Percentiles rank a stretch among this genome's conserved stretches.
These are phyloP conservation scores for Capitella teleta DNA, from an alignment of 1,140 invertebrate species.

Conservation along the genomic window DNA sequence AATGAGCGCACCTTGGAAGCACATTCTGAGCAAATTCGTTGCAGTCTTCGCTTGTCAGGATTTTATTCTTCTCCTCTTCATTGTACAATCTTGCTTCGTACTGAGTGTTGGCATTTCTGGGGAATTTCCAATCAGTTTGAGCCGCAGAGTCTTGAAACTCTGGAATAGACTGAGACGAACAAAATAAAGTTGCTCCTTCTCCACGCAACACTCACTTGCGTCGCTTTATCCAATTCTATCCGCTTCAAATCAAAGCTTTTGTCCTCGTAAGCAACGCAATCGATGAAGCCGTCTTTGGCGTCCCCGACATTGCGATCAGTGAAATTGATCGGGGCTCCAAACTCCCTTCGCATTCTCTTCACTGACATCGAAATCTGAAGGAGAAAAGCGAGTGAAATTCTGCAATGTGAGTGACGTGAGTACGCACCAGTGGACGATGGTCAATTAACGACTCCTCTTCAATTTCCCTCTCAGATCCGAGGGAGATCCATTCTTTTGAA, in stretches of 20 bases:
- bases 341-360: conserved; percentile 27
- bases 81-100: conserved; percentile 33
- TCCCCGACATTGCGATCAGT: conserved; percentile 29
- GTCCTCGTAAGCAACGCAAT: conserved; percentile 33
- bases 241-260: conserved; percentile 29
- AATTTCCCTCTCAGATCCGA: conserved; percentile 40
- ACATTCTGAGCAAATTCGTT: conserved; percentile 23
- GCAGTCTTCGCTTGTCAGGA: conserved; percentile 19
- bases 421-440: conserved; percentile 15
- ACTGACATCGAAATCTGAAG: conserved; percentile 32
- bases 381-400: too few species aligned
- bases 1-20: conserved; percentile 23
- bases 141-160: conserved; percentile 18
- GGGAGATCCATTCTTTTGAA: conserved; percentile 35
- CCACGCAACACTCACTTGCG: conserved; percentile 32
- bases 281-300: conserved; percentile 34
- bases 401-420: neutral
- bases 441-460: conserved; percentile 27
- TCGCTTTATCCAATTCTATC: conserved; percentile 30
- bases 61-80: conserved; percentile 25
- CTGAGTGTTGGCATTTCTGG: conserved; percentile 35
- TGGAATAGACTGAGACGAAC: conserved; percentile 28
- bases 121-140: conserved; percentile 40
- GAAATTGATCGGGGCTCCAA: conserved; percentile 31
- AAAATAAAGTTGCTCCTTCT: neutral